Conservation (phyloP, 2,888 invertebrate species). For the Epistrophe eligans region DNA sequence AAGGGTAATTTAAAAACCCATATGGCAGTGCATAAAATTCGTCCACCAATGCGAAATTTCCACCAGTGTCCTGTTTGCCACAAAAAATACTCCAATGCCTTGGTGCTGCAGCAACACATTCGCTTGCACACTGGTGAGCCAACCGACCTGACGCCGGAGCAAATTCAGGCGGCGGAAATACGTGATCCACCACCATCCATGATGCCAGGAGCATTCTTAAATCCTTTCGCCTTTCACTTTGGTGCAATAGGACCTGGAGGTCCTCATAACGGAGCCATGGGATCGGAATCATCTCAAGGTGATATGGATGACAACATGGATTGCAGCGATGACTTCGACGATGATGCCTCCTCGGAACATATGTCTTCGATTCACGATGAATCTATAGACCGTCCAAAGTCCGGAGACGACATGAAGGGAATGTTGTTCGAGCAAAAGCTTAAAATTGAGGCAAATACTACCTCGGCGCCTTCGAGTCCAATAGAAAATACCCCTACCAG, state of each 20-base stretch:
- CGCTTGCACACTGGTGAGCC: slow-evolving; percentile 96
- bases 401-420: slow-evolving; percentile 82
- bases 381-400: slow-evolving; percentile 81
- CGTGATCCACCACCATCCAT: slow-evolving; percentile 89
- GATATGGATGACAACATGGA: slow-evolving; percentile 84
- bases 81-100: slow-evolving; percentile 97
- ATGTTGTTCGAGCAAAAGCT: slow-evolving; percentile 83
- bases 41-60: slow-evolving; percentile 95
- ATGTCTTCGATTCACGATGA: slow-evolving; percentile 81
- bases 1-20: slow-evolving; percentile 99
- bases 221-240: slow-evolving; percentile 83
- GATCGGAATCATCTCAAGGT: slow-evolving; percentile 83
- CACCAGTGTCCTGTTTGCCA: slow-evolving; percentile 99
- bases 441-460: slow-evolving; percentile 81
- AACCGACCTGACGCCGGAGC: slow-evolving; percentile 92
- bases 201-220: slow-evolving; percentile 83
- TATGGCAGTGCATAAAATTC: slow-evolving; percentile 99
- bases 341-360: slow-evolving; percentile 82
- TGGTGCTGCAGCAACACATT: slow-evolving; percentile 97
- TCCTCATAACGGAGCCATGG: slow-evolving; percentile 81
- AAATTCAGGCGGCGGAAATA: slow-evolving; percentile 93
- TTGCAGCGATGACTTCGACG: slow-evolving; percentile 83
- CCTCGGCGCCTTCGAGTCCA: slow-evolving; percentile 82
- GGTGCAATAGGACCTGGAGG: slow-evolving; percentile 81
- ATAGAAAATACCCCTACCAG: slow-evolving; percentile 76